A percentile compares a stretch with the other conserved stretches of the same genome.
phyloP scores from a whole-genome alignment of 2,113 vertebrate species.

The Leptobrachium ailaonicum region DNA sequence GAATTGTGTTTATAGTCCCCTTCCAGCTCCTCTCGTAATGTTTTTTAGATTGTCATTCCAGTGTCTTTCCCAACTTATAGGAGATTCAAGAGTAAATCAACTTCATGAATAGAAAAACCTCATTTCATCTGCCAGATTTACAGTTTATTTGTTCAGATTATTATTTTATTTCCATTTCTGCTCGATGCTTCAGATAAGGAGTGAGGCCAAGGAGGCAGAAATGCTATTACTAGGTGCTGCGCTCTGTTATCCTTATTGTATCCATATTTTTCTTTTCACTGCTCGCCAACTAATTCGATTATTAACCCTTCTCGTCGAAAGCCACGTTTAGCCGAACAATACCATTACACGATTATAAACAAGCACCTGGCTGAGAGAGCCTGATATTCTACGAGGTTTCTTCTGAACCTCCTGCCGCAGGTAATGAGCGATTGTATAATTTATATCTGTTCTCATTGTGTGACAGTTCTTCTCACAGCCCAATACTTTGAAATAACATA shows the following conservation, averaged over 20 bases:
- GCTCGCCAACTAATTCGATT: not conserved
- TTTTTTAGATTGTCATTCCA: not conserved
- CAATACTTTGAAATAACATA: constrained; percentile 28
- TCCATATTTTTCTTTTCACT: not conserved
- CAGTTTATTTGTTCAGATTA: constrained; percentile 21
- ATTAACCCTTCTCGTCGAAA: constrained; percentile 14
- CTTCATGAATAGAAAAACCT: constrained; percentile 36
- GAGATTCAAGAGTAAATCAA: not conserved
- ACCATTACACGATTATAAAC: constrained; percentile 2
- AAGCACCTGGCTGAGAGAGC: not conserved
- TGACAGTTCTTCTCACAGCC: constrained; percentile 15
- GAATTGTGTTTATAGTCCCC: no score
- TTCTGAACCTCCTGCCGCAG: constrained; percentile 18
- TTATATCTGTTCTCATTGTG: constrained; percentile 8
- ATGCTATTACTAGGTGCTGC: not conserved
- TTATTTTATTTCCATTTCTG: not conserved
- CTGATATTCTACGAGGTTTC: not conserved
- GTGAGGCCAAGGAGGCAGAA: not conserved
- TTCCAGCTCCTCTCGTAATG: not conserved
- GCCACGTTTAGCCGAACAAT: not conserved
- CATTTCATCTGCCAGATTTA: constrained; percentile 20
- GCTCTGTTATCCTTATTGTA: no score
- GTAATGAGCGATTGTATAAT: constrained; percentile 40
- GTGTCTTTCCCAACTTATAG: not conserved
- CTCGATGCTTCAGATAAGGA: not conserved